These are phyloP conservation scores for Sinhomidia bicolor DNA, from an alignment of 2,888 invertebrate species.

Conservation along the genomic window DNA sequence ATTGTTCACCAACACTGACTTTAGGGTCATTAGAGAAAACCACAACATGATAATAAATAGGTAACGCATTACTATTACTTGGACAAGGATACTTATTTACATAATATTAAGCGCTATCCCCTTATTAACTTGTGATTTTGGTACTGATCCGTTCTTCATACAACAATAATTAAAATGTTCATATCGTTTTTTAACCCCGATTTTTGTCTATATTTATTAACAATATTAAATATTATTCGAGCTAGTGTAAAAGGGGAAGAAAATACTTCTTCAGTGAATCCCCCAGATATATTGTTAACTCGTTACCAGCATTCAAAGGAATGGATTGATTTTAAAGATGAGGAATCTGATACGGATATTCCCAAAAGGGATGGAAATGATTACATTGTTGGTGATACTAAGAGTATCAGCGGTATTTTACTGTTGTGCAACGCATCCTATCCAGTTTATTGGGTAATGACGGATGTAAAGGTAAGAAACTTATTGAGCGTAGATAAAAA, in stretches of 20 bases:
- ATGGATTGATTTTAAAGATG: slow-evolving; percentile 8
- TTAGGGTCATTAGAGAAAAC: no score
- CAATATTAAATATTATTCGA: no score
- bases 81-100: no score
- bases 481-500: neutral
- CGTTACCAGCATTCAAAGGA: neutral
- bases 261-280: neutral
- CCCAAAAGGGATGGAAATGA: neutral
- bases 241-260: neutral
- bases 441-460: slow-evolving; percentile 54
- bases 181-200: no score
- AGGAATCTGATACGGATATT: neutral
- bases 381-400: neutral
- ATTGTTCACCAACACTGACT: no score
- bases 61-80: no score
- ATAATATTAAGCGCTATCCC: no score
- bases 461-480: slow-evolving; percentile 46
- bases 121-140: no score
- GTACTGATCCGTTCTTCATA: no score
- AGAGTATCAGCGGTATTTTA: neutral
- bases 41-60: no score
- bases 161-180: no score
- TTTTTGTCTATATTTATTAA: no score
- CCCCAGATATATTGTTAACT: slow-evolving; percentile 5
- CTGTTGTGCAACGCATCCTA: slow-evolving; percentile 34